Conservation (phyloP, 2,888 invertebrate species). For the Stramonita haemastoma region DNA sequence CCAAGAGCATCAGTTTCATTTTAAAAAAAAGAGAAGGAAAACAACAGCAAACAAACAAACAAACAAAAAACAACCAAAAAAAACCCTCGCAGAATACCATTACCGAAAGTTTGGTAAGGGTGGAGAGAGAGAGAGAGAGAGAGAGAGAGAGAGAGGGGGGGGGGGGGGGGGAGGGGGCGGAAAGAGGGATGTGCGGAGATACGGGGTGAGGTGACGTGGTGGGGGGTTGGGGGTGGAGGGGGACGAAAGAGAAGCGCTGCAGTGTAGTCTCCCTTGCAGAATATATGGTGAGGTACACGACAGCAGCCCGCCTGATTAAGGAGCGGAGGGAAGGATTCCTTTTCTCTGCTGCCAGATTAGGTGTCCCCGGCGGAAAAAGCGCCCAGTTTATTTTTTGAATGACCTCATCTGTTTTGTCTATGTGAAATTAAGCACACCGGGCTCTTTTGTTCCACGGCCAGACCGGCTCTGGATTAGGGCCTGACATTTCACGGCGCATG, state of each 20-base stretch:
- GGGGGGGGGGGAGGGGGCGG: not conserved
- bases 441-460: not conserved
- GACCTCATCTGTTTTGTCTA: conserved; percentile 12
- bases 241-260: not conserved
- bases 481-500: not conserved
- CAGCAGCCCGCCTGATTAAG: not conserved
- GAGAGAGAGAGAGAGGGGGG: not conserved
- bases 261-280: not conserved
- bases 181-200: too few species aligned
- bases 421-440: conserved; percentile 27
- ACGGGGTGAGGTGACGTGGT: too few species aligned
- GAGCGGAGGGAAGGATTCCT: conserved; percentile 26
- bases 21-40: not conserved
- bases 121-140: not conserved
- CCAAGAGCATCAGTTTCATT: not conserved
- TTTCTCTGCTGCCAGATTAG: conserved; percentile 39
- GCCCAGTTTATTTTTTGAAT: conserved; percentile 2
- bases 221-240: not conserved
- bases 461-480: not conserved
- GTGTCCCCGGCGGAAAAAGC: conserved; percentile 24
- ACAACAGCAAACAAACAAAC: not conserved
- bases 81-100: not conserved
- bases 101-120: not conserved
- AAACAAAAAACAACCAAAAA: not conserved
- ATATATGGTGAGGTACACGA: not conserved